Evolutionary conservation across 1,140 invertebrate species (phyloP).

Genomic region (Parasteatoda tepidariorum): DNA sequence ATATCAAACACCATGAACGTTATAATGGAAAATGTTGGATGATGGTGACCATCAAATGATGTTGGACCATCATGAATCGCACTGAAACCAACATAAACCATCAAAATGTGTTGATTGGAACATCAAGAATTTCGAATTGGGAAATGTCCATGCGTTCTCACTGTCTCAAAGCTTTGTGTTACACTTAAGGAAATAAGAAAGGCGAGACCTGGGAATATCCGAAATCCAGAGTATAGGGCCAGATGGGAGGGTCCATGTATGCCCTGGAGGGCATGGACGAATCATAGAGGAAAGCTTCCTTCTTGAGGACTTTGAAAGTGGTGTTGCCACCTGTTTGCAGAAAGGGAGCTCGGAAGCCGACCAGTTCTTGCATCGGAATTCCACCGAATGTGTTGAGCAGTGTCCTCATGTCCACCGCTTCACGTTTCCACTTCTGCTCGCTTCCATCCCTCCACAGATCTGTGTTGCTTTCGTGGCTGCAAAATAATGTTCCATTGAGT

Average conservation of each 20-base stretch:
- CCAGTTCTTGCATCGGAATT: constrained; percentile 71
- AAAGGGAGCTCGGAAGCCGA: constrained; percentile 74
- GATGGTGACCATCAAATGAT: no score
- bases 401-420: constrained; percentile 66
- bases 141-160: no score
- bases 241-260: constrained; percentile 58
- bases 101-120: no score
- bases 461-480: constrained; percentile 74
- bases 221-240: constrained; percentile 64
- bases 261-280: constrained; percentile 62
- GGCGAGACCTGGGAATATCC: constrained; percentile 36
- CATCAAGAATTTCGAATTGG: no score
- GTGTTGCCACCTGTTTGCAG: constrained; percentile 75
- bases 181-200: no score
- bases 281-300: constrained; percentile 63
- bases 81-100: no score
- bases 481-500: no score
- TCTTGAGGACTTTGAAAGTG: constrained; percentile 65
- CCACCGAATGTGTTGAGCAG: constrained; percentile 63
- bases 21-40: no score
- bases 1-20: no score
- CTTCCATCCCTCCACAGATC: constrained; percentile 80
- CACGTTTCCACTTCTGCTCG: constrained; percentile 67
- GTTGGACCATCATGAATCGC: no score
- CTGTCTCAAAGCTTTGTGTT: no score